A percentile compares a stretch with the other conserved stretches of the same genome.
Evolutionary conservation across 2,113 vertebrate genomes (phyloP).

Genomic region (Dipodomys ordii): DNA sequence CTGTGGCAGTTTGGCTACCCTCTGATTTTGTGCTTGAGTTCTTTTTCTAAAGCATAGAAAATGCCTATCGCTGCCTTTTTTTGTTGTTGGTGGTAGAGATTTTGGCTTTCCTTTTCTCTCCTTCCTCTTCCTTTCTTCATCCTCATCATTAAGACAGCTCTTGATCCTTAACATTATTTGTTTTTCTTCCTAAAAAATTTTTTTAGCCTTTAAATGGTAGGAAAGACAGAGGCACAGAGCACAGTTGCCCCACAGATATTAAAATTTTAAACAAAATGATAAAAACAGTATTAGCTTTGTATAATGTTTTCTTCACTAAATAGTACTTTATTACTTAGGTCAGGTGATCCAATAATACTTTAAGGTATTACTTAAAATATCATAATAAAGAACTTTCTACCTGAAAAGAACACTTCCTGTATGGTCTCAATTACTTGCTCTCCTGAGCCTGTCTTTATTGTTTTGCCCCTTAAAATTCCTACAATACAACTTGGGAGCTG

Average conservation of each 20-base stretch:
- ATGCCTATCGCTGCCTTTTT: not conserved
- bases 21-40: not conserved
- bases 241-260: not conserved
- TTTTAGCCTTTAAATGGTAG: constrained; percentile 21
- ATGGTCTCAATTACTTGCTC: not conserved
- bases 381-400: not conserved
- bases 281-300: not conserved
- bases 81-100: too few species aligned
- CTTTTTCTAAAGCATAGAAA: constrained; percentile 11
- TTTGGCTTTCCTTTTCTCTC: not conserved
- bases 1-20: not conserved
- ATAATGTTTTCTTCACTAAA: not conserved
- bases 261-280: not conserved
- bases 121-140: not conserved
- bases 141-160: not conserved
- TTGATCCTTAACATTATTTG: constrained; percentile 24
- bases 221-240: not conserved
- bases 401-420: constrained; percentile 35
- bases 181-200: not conserved
- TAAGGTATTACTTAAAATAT: not conserved
- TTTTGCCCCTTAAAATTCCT: not conserved
- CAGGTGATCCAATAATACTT: constrained; percentile 39
- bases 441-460: not conserved
- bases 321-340: not conserved
- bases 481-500: not conserved